Percentiles rank a stretch among this genome's conserved stretches.
Conservation (phyloP, 2,797 vertebrate species). For the Myotis planiceps region DNA sequence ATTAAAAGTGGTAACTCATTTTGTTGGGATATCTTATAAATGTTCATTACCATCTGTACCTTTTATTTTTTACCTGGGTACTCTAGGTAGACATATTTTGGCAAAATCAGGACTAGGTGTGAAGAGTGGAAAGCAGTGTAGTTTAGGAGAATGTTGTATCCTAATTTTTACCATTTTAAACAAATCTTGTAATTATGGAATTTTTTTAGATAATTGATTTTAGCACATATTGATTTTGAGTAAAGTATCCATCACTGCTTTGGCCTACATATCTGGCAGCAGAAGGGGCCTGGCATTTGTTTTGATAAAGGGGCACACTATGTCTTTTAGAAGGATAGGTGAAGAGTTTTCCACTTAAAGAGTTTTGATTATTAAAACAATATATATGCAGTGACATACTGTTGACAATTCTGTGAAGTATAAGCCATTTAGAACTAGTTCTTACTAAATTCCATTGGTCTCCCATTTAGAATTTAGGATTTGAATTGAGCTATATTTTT, state of each 20-base stretch:
- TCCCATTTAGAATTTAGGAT: not conserved
- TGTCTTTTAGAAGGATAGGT: not conserved
- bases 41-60: not conserved
- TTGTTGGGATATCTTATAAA: not conserved
- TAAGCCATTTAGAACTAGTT: not conserved
- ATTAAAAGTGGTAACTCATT: not conserved
- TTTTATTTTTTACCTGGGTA: not conserved
- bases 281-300: not conserved
- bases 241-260: not conserved
- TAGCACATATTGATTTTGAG: not conserved
- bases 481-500: not conserved
- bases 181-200: not conserved
- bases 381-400: not conserved
- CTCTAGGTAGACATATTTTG: not conserved
- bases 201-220: not conserved
- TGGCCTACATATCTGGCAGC: not conserved
- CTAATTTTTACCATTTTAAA: not conserved
- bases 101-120: not conserved
- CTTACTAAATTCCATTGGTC: not conserved
- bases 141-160: not conserved
- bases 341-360: not conserved
- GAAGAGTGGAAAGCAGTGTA: not conserved
- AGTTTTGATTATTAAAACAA: not conserved
- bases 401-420: not conserved
- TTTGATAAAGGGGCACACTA: not conserved